phyloP scores from a whole-genome alignment of 2,888 invertebrate genomes.

The Myathropa florea region DNA sequence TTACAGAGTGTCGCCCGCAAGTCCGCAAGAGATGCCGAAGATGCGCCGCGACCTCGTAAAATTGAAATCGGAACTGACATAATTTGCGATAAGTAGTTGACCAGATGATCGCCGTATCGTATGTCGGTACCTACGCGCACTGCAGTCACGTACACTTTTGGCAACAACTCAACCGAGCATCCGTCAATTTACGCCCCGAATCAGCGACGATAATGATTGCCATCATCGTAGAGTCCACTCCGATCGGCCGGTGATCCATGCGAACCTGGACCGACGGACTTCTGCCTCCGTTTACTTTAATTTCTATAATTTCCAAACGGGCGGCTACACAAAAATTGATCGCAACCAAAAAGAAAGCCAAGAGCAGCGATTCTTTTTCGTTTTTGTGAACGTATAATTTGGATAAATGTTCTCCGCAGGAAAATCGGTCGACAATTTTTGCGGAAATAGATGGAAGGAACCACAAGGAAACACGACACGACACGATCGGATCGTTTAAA shows the following conservation, averaged over 20 bases:
- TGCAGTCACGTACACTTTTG: conserved; percentile 61
- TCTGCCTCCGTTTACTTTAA: conserved; percentile 70
- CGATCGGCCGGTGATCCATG: conserved; percentile 34
- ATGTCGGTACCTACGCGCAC: conserved; percentile 33
- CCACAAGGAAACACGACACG: conserved; percentile 8
- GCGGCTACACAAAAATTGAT: conserved; percentile 22
- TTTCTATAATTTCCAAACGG: conserved; percentile 63
- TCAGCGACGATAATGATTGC: conserved; percentile 51
- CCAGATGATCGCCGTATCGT: conserved; percentile 49
- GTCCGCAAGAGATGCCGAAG: not conserved
- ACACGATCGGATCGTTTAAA: conserved; percentile 59
- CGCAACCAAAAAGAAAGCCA: conserved; percentile 11
- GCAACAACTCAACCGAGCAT: conserved; percentile 62
- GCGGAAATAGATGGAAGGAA: conserved; percentile 64
- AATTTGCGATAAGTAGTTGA: conserved; percentile 70
- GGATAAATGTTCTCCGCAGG: conserved; percentile 52
- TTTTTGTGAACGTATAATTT: conserved; percentile 56
- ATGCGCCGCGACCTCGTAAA: conserved; percentile 39
- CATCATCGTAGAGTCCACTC: conserved; percentile 20
- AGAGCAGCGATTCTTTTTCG: too few relatives aligned
- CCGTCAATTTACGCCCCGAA: conserved; percentile 69
- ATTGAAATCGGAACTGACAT: conserved; percentile 66
- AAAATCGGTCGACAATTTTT: conserved; percentile 35
- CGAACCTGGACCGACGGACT: conserved; percentile 2
- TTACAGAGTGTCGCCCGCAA: conserved; percentile 1